Conservation (phyloP, 35 echinoderm and acorn worm genomes). For the Holothuria glaberrima region DNA sequence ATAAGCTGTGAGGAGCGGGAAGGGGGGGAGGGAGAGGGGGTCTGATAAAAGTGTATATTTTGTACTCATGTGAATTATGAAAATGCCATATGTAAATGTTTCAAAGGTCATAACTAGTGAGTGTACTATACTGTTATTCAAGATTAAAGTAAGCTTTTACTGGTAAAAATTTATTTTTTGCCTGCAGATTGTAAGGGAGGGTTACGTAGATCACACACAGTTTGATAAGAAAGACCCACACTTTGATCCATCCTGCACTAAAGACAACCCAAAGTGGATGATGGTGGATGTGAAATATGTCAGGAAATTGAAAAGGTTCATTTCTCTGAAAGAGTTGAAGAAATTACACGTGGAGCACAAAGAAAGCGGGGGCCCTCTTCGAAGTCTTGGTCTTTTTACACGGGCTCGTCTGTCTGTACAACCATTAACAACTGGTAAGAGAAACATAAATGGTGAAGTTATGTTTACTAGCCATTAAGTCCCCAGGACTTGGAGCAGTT, state of each 20-base stretch:
- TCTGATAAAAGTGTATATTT: too few species aligned
- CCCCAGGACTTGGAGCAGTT: too few species aligned
- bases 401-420: constrained; percentile 70
- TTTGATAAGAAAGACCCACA: constrained; percentile 77
- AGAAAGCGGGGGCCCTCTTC: constrained; percentile 40
- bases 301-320: constrained; percentile 58
- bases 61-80: too few species aligned
- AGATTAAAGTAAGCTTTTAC: not conserved
- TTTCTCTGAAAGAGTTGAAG: constrained; percentile 51
- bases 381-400: constrained; percentile 57
- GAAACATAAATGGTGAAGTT: not conserved
- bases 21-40: too few species aligned
- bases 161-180: not conserved
- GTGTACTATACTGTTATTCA: too few species aligned
- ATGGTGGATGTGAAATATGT: constrained; percentile 78
- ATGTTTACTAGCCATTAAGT: not conserved
- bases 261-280: constrained; percentile 71
- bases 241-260: constrained; percentile 52
- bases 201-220: constrained; percentile 76
- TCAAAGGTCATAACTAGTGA: too few species aligned
- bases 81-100: too few species aligned
- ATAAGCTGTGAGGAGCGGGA: too few species aligned
- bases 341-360: constrained; percentile 53
- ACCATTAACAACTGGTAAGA: constrained; percentile 71
- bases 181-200: constrained; percentile 60